Evolutionary conservation across 2,888 invertebrate genomes (phyloP).

Genomic region (Drosophila paracracens): DNA sequence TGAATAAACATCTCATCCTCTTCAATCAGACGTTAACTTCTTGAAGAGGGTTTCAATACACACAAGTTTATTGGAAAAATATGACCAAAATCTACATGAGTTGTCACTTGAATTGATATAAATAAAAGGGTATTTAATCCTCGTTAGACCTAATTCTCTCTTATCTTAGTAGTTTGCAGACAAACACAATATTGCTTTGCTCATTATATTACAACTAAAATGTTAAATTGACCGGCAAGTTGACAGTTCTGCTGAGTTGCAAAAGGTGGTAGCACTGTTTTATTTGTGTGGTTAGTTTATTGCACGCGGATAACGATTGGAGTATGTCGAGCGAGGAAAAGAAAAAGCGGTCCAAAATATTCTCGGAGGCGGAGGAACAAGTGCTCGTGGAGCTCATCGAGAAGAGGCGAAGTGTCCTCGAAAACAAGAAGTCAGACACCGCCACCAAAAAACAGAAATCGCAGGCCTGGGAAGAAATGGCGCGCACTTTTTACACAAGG

Average conservation of each 20-base stretch:
- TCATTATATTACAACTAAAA: not conserved
- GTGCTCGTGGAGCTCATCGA: conserved; percentile 23
- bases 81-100: not conserved
- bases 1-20: conserved; percentile 5
- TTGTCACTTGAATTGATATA: not conserved
- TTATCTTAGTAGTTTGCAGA: not conserved
- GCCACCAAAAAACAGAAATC: conserved; percentile 21
- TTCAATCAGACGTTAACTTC: not conserved
- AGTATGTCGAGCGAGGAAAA: conserved; percentile 29
- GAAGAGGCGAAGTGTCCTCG: conserved; percentile 15
- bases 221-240: not conserved
- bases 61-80: not conserved
- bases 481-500: conserved; percentile 16
- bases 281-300: conserved; percentile 3
- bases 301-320: not conserved
- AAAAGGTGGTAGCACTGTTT: not conserved
- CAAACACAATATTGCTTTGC: not conserved
- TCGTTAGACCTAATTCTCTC: not conserved
- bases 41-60: not conserved
- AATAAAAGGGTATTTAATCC: not conserved
- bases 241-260: conserved; percentile 9
- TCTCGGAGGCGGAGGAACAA: conserved; percentile 28
- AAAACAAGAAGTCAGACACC: conserved; percentile 19
- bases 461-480: conserved; percentile 40
- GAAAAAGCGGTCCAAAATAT: conserved; percentile 35